Base-by-base conservation (phyloP, 2,113 vertebrate genomes). In the Leucosticte australis region DNA sequence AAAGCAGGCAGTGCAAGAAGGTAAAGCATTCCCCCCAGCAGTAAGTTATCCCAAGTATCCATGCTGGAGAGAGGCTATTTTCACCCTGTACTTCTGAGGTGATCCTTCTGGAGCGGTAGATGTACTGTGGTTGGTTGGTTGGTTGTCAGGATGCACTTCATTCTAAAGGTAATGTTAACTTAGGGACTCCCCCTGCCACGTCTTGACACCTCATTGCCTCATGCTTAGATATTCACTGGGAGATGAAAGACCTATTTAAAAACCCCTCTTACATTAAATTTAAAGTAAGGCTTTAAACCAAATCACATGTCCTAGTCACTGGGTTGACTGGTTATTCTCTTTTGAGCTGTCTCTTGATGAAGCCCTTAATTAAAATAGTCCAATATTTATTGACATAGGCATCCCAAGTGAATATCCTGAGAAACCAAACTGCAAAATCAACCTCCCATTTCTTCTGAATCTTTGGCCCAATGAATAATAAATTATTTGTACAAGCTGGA, bases 351-450 rank as follows among this genome's bases (percentile, higher is more conserved):
- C 20, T 83, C 27, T 63, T 69, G 28, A 53, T 76, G 37, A 93
- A 88, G 42, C 18, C 20, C 46, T 67, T 83, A 81, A 90, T 74
- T 67, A 94, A 86, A 94, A 95, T 42, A 93, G 74, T 92, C 10
- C 84, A 77, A 28, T 77, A 89, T 86, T 89, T 94, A 90, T 92
- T 74, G 63, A 76, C 47, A 74, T 10, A 65, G 33, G 15, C 27
- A 86, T 83, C 71, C 42, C 59, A 77, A 74, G 35, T 55, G 71
- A 92, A n/a, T 74, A 88, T 74, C 13, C 47, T 68, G 64, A 87
- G 76, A 71, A 81, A 52, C 83, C 68, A 93, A 92, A 94, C 46
- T 90, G 52, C 44, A 92, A 81, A 90, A 83, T 74, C 73, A 83
- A 88, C 55, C 24, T 77, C 76, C 41, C 11, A 10, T 79, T 93